These are phyloP conservation scores for Monopterus albus DNA, from an alignment of 2,113 vertebrate genomes.

Conservation along the genomic window DNA sequence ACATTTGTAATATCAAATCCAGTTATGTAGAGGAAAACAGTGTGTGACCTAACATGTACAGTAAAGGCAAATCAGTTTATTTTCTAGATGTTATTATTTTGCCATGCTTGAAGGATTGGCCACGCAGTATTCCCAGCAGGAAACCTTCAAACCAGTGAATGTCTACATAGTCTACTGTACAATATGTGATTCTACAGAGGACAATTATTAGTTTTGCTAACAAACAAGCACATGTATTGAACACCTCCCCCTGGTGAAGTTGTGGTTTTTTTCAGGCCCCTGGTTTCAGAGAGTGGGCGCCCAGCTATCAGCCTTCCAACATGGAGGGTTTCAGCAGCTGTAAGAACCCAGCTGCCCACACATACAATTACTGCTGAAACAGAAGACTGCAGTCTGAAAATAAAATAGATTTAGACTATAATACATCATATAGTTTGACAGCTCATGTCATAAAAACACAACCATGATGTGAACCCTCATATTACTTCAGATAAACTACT, in stretches of 20 bases:
- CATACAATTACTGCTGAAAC: neutral
- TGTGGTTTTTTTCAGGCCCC: neutral
- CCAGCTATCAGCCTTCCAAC: slow-evolving; percentile 5
- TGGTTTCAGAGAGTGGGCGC: neutral
- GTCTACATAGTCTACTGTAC: no score
- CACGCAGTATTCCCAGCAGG: neutral
- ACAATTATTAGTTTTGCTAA: neutral
- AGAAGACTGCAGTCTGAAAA: neutral
- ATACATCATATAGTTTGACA: no score
- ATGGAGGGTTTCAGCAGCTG: neutral
- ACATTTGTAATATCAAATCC: no score
- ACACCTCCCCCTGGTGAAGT: neutral
- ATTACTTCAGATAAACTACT: no score
- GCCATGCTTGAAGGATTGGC: neutral
- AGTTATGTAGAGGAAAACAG: no score
- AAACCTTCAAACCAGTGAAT: neutral
- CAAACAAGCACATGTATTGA: no score
- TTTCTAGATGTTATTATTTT: no score
- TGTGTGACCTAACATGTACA: no score
- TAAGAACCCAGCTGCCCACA: neutral
- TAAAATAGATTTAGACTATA: neutral
- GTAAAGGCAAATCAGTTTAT: no score
- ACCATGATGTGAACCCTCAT: no score
- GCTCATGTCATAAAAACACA: no score
- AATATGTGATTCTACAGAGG: neutral